Evolutionary conservation across 2,888 invertebrate species (phyloP), one percentile per base, ranked within the genome.

Genomic region (Poecilobothrus nobilitatus): DNA sequence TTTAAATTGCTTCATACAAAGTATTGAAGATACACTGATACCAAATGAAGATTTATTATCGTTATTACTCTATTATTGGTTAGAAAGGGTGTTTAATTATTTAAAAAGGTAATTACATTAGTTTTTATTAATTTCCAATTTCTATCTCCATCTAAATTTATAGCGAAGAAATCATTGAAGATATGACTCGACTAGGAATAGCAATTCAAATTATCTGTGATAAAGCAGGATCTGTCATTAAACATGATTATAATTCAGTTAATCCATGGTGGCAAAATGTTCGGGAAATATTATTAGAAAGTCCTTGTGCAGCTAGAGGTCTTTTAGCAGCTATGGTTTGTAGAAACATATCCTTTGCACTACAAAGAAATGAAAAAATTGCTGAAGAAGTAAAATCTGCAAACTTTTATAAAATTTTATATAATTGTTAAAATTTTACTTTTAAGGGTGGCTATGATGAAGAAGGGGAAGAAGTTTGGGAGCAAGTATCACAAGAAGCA

Each of bases 251-350:
- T 73, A 90, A 89, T 76, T 86, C 87, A 71, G 84, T 88, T 27
- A 93, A 91, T 0, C 83, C 85, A 0, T 95, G 94, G 91, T 96
- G 95, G 95, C 88, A 88, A 75, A 84, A 85, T 68, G 86, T 94
- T 65, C 85, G 94, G 37, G 88, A 88, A 72, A 83, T 88, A 70
- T 83, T 95, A 70, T 84, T 88, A 1, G 88, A 91, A 70, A 90
- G 91, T 74, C 83, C 86, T 0, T 89, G 90, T 77, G 90, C 92
- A 10, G 86, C 92, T 73, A 87, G 89, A 71, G 91, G 93, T 1
- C 85, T 94, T 78, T 88, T 92, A 68, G 91, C 92, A 18, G 92
- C 94, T 0, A 87, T 95, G 79, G 87, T 92, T 27, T 93, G 94
- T 78, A 88, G 92, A 78, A 88, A 88, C 20, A 90, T 94, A 5